Conservation (phyloP, 1,140 invertebrate genomes). For the Achroia grisella region DNA sequence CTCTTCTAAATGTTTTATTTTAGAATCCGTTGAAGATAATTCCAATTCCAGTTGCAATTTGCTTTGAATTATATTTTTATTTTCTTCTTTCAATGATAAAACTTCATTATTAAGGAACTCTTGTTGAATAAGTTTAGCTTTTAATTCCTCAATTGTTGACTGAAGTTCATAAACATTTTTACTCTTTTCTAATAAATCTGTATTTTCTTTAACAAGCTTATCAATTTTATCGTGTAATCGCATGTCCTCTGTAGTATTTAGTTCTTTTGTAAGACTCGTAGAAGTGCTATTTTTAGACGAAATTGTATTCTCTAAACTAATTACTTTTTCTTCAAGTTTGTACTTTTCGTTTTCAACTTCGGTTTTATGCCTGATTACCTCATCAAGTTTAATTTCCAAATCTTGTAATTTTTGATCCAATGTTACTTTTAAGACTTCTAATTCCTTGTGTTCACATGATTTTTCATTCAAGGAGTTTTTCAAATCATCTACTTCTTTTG, state of each 20-base stretch:
- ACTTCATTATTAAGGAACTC: constrained; percentile 24
- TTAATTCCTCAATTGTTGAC: constrained; percentile 32
- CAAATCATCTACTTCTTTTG: constrained; percentile 56
- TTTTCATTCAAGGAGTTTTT: constrained; percentile 33
- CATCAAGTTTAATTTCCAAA: constrained; percentile 32
- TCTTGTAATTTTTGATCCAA: constrained; percentile 43
- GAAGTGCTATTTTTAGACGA: background rate
- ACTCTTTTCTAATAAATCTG: constrained; percentile 21
- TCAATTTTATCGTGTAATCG: constrained; percentile 20
- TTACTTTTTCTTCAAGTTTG: constrained; percentile 21
- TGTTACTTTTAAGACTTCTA: constrained; percentile 28
- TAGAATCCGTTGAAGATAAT: constrained; percentile 35
- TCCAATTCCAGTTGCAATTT: constrained; percentile 43
- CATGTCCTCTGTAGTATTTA: constrained; percentile 18
- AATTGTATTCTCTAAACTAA: background rate
- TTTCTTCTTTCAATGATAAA: constrained; percentile 30
- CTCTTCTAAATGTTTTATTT: constrained; percentile 43
- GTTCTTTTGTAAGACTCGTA: constrained; percentile 12
- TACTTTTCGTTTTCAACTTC: constrained; percentile 33
- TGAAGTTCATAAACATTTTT: constrained; percentile 22
- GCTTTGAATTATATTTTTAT: constrained; percentile 26
- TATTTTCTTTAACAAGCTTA: constrained; percentile 26
- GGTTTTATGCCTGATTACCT: constrained; percentile 35
- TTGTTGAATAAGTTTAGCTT: constrained; percentile 24
- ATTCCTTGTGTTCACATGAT: constrained; percentile 28